Base-by-base conservation (phyloP, 2,888 invertebrate genomes). In the Drosophila nr. perissopoda region DNA sequence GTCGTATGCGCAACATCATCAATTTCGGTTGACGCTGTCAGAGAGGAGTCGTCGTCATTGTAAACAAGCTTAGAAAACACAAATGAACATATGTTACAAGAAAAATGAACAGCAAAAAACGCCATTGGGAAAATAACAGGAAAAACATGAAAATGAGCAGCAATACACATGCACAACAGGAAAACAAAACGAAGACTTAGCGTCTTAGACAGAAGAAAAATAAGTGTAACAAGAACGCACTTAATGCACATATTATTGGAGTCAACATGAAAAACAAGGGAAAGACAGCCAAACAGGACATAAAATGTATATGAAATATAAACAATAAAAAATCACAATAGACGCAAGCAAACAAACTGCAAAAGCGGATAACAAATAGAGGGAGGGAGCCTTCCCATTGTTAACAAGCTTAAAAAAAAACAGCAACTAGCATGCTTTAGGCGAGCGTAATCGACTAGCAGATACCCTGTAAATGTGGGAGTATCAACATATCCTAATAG, bases 321-420 rank as follows among this genome's bases (percentile, higher is more conserved):
- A 83, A 78, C 80, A 85, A 77, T 73, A 83, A 68, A 76, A 70
- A 73, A 65, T 60, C 71, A 74, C 79, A 81, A 74, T 62, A 73
- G 66, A 72, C 60, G 66, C 64, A 70, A 75, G 54, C 68, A 73
- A 71, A 64, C 78, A 74, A 73, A 76, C 63, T 63, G 74, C 54
- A 75, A 79, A 79, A 80, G 71, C 69, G 73, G 64, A 82, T 74
- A 78, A 72, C 69, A 83, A 67, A 67, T 59, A 38, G 68, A 45
- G 27, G 48, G 31, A 25, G 25, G 27, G 63, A 34, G 36, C 62
- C 60, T 68, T 63, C 40, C 63, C 51, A 56, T 64, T 70, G 71
- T 78, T 82, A 83, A 83, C 82, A 81, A 86, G 87, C 73, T 68
- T 67, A 67, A 69, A 69, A 49, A 25, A 34, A 10, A 40, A 38